Base-by-base conservation (phyloP, 2,888 invertebrate species). In the Archips crataeganus region DNA sequence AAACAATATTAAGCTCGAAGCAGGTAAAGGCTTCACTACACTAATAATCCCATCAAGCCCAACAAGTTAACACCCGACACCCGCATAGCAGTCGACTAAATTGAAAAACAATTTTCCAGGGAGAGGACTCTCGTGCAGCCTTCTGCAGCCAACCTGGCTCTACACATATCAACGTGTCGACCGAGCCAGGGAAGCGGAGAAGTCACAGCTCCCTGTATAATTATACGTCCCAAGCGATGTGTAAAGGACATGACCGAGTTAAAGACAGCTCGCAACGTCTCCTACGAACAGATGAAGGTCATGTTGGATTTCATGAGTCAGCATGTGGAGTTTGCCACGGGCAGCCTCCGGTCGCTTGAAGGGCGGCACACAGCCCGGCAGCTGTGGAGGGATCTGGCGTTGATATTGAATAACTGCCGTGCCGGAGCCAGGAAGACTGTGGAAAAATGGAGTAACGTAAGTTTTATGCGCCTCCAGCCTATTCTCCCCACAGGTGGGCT, bases 231-330 rank as follows among this genome's bases (percentile, higher is more conserved):
- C 23, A 54, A 54, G 54, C 8, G 5, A 54, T 54, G 54, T 23
- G 54, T 6, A 23, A 54, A 49, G n/a, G 49, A 54, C 67, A 72
- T 79, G 65, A 77, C 74, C 13, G 79, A 76, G 32, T 1, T 15
- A n/a, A 78, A 75, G 6, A 77, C 78, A 10, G 77, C 81, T 8
- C 84, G 84, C 2, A 84, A 87, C 42, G 88, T 92, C 13, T 83
- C 89, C 0, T 85, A 85, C 51, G 91, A 91, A 42, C 92, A 92
- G 77, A 79, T 89, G 15, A 90, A 89, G 75, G 77, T 82, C 0
- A 84, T 92, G 68, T 81, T 92, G 57, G 91, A 91, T 71, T 92
- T 91, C 75, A 90, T 91, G 90, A 85, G 86, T 0, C 88, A 89
- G 70, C 90, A 92, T 71, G 81, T 83, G 2, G 89, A 90, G 51